Base-by-base conservation (phyloP, 2,797 vertebrate genomes). In the Astyanax mexicanus region DNA sequence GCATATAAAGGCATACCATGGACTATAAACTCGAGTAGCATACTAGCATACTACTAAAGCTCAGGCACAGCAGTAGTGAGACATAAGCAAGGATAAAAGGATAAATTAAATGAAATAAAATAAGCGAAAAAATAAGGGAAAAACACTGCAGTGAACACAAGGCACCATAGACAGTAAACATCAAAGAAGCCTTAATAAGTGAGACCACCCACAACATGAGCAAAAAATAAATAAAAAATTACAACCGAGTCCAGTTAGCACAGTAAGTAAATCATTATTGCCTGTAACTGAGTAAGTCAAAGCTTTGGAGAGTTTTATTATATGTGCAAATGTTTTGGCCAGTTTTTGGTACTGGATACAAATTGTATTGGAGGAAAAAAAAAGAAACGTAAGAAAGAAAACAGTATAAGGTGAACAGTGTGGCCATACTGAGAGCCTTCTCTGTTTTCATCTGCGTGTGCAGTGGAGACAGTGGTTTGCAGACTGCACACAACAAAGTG, bases 401-500 rank as follows among this genome's bases (percentile, higher is more conserved):
- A 23, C 40, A 49, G 64, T 25, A 7, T 72, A 81, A 66, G 83
- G 83, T 60, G 80, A 81, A 80, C 61, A 73, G 83, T 81, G 86
- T 83, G 81, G 42, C 77, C 73, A 64, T 83, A 84, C 80, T 83
- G 68, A 83, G 86, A 88, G 75, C 84, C 77, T 70, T 79, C 83
- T 78, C 35, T 79, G 42, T 82, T 70, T 67, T 74, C 47, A 27
- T 64, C 42, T 61, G 66, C 60, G 44, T 69, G 74, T 84, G 72
- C 77, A 67, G 47, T 19, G 15, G 77, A 84, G 78, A 85, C 81
- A 71, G 73, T 83, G 80, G 74, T 82, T 77, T 85, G 88, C 86
- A 87, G 75, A 88, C 87, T 85, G 80, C 84, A 86, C 86, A 90
- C 86, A 90, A 91, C 88, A 90, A 86, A 87, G 79, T 85, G 80